Evolutionary conservation across 2,113 vertebrate genomes (phyloP), one percentile per base, ranked within the genome.

Genomic region (Sorex araneus): DNA sequence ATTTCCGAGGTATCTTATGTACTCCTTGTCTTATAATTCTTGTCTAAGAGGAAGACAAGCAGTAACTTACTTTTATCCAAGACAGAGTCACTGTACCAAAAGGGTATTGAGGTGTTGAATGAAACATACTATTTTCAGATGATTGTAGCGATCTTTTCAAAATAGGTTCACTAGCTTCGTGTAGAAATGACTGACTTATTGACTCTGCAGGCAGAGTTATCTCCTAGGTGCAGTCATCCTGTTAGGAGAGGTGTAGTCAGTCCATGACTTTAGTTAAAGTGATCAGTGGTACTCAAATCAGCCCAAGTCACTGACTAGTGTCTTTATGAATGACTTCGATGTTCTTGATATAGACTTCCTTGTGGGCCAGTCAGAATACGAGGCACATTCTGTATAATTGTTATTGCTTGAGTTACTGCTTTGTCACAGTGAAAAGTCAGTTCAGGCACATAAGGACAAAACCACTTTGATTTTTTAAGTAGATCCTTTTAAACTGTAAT

Each of bases 401-500:
- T 18, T 76, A n/a, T 2, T 92, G n/a, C 16, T 19, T 88, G 23
- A 34, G 83, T 90, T 85, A 43, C 43, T 87, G 13, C 32, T 85
- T 95, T 60, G 9, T 71, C 73, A 45, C 83, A 60, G 57, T 79
- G 54, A 81, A 85, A 86, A 32, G 18, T 87, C 75, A 82, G 4
- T 79, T 87, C 9, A 88, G 54, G 89, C 70, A 81, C 25, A 19
- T n/a, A 78, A 93, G 78, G 57, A 60, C 57, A 90, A 95, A 93
- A 34, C 15, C 19, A 9, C 5, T 43, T 84, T 21, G 2, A 76
- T 90, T 85, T 84, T n/a, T 85, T 11, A 63, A 50, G 43, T 78
- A 83, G 64, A 81, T 50, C 13, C 7, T 50, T 50, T 50, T 50
- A 50, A 50, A 50, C 47, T 50, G 47, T 50, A 50, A 50, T 50